Evolutionary conservation across 2,113 vertebrate genomes (phyloP), one percentile per base, ranked within the genome.

Genomic region (Zosterops borbonicus): DNA sequence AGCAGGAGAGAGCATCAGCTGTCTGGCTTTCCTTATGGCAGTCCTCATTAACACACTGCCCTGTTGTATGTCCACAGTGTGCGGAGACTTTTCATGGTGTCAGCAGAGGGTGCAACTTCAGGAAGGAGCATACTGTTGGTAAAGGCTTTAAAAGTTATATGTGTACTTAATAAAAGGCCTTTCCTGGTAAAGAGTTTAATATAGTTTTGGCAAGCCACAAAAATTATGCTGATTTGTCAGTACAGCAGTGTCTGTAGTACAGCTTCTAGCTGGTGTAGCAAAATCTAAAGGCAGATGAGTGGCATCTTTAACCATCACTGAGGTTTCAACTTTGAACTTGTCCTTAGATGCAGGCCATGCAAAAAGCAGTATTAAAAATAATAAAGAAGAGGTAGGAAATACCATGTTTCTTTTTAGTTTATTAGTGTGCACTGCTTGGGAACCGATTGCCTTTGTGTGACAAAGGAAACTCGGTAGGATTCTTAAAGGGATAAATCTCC

Each of bases 21-120:
- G 2, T 9, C 31, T 77, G 83, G 18, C 22, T 89, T 87, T 44
- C 56, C 49, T 47, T 71, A 13, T 8, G n/a, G 27, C 21, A 47
- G 12, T 85, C 46, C 41, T 83, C 27, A 35, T 33, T 56, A 73
- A 18, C 64, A 28, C 14, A 33, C 23, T 1, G 3, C 18, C 39
- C 60, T 4, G 3, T 21, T n/a, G 14, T 17, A 0, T 9, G 1
- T 15, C 11, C 46, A 12, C 24, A 5, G 24, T 22, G 14, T 39
- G 19, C 16, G 46, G 47, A 75, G 44, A 20, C 65, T 82, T 77
- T 23, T 13, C 56, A 18, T 80, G 37, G 19, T 39, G 44, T 83
- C 63, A 92, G 59, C 70, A 86, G 90, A 90, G 33, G 18, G 31
- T 41, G 11, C 49, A 58, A 0, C 75, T 90, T 76, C 7, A 60